Evolutionary conservation across 2,797 vertebrate genomes (phyloP).

Genomic region (Trichosurus vulpecula): DNA sequence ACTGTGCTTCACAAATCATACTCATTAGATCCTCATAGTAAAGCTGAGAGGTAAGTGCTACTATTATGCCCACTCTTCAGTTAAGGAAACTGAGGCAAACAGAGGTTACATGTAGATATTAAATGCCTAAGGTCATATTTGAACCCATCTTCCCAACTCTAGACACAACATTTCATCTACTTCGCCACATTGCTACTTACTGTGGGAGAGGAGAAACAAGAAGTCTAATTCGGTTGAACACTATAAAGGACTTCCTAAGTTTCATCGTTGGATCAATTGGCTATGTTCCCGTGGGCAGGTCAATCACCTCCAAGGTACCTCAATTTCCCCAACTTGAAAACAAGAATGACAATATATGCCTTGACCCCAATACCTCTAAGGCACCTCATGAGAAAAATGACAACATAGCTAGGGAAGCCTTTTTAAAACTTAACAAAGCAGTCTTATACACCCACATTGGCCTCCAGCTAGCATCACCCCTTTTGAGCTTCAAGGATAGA

Average conservation of each 20-base stretch:
- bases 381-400: neutral
- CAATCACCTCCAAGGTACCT: neutral
- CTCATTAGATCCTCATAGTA: neutral
- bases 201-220: neutral
- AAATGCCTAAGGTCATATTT: neutral
- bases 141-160: neutral
- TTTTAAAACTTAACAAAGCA: neutral
- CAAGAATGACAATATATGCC: neutral
- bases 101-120: neutral
- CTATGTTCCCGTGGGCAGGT: neutral
- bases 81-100: neutral
- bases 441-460: neutral
- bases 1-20: neutral
- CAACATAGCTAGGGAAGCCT: neutral
- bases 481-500: neutral
- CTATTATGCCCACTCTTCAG: neutral
- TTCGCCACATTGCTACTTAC: neutral
- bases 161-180: neutral
- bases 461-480: neutral
- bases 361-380: neutral
- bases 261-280: neutral
- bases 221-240: neutral
- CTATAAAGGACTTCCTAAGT: neutral
- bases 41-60: neutral
- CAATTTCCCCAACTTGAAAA: neutral